Base-by-base conservation (phyloP, 1,140 invertebrate genomes). In the Phthorimaea operculella region DNA sequence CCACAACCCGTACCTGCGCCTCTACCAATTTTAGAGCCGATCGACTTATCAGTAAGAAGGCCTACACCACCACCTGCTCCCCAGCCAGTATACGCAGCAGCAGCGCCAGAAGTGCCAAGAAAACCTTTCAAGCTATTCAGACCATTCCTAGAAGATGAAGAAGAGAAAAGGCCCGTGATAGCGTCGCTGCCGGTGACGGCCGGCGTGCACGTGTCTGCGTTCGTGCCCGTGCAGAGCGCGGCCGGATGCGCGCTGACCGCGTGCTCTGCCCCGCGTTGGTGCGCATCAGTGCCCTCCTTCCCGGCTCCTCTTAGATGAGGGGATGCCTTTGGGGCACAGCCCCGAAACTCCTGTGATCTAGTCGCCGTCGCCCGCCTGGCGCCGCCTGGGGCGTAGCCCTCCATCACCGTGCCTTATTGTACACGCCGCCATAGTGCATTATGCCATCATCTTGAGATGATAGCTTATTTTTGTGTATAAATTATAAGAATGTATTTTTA, bases 51-150 rank as follows among this genome's bases (percentile, higher is more conserved):
- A 0, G 73, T 81, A 8, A 85, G 83, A 58, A 77, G 83, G 50
- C 78, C 74, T 72, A 61, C 74, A 33, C 69, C 76, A 11, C 66
- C 70, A 12, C 69, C 69, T n/a, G 63, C 60, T 17, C 63, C 67
- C 1, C 60, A 69, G 21, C 59, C 65, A 18, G 58, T 52, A 17
- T 57, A 60, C 39, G 64, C 59, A 51, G 63, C 52, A 16, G 51
- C 63, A 2, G 55, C 59, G 9, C 62, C 69, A 7, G 67, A 70
- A 51, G 86, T 69, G 54, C 55, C 67, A 18, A 70, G 72, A 44
- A 86, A 83, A 59, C 79, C 83, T 42, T 87, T 90, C 51, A 90
- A 90, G 67, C 71, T 92, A 15, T 93, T 93, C 76, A 90, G 92
- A 71, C 92, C 81, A 9, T 84, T 81, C 55, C 72, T 81, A 14